phyloP scores from a whole-genome alignment of 2,797 vertebrate genomes.

The Clamator glandarius region DNA sequence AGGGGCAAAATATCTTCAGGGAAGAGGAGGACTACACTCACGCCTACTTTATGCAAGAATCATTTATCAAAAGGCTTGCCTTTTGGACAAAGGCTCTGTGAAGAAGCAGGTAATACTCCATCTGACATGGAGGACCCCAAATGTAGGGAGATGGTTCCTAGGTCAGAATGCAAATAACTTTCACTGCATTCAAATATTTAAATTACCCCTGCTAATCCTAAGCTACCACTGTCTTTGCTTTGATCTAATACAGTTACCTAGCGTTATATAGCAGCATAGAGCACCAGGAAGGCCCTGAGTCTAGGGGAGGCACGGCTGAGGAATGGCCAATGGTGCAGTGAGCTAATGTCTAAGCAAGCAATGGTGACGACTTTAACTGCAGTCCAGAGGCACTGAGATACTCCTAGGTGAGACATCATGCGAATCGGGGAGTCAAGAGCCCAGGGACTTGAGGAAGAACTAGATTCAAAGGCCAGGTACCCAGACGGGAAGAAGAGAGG shows the following conservation, averaged over 20 bases:
- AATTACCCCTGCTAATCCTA: neutral
- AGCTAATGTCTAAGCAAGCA: neutral
- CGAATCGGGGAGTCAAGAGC: neutral
- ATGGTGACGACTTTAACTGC: neutral
- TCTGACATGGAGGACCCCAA: neutral
- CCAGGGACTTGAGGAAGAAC: neutral
- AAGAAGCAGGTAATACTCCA: neutral
- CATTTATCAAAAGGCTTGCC: neutral
- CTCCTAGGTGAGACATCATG: neutral
- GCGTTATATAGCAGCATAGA: neutral
- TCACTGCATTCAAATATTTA: neutral
- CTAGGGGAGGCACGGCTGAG: neutral
- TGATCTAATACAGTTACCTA: neutral
- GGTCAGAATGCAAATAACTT: neutral
- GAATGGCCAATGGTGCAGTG: neutral
- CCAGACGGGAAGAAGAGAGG: neutral
- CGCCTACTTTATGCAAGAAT: neutral
- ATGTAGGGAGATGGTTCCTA: neutral
- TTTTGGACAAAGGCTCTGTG: neutral
- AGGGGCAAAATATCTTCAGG: neutral
- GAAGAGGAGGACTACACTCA: neutral
- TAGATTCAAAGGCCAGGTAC: neutral
- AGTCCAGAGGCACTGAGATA: neutral
- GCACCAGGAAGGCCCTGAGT: neutral
- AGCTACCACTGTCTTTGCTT: neutral